Base-by-base conservation (phyloP, 2,797 vertebrate species). In the Cossypha caffra region DNA sequence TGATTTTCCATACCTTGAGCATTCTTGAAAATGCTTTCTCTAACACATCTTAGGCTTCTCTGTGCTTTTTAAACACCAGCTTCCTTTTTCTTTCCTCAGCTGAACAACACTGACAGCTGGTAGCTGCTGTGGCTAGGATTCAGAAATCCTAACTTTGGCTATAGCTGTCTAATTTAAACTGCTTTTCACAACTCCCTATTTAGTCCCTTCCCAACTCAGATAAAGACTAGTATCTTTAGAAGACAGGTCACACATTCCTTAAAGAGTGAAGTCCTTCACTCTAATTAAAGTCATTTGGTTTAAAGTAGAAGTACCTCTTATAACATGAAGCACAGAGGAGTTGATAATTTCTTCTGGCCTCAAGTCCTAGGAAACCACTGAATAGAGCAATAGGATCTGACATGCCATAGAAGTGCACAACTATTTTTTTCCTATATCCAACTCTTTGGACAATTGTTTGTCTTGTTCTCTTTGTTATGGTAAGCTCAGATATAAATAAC, bases 11-110 rank as follows among this genome's bases (percentile, higher is more conserved):
- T 55, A 62, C 45, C 18, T 76, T 43, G 13, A 74, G 58, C 13
- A 69, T 59, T 85, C 45, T 69, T 73, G 38, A 58, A 89, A 93
- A 89, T 66, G 61, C 19, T 16, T 66, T 37, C 85, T 73, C 43
- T 52, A 86, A 86, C 18, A 55, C 1, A 51, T 48, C 31, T 75
- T 37, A 59, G 31, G 16, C 13, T 57, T 11, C 35, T 67, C 19
- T 35, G 43, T 81, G 14, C 21, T 69, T 74, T 80, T 77, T 72
- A 13, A 88, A 73, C 9, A 40, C 3, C 14, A 66, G 19, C 13
- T 58, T 43, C 6, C 16, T 33, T 76, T 59, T 18, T 10, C 55
- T 25, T 17, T 51, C 9, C 28, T n/a, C 37, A 63, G 45, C 31
- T 63, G 75, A 95, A 73, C 21, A 79, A 43, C 45, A 68, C 19